Percentiles rank a stretch among this genome's conserved stretches.
phyloP scores from a whole-genome alignment of 2,113 vertebrate species.

The Oreotrochilus melanogaster region DNA sequence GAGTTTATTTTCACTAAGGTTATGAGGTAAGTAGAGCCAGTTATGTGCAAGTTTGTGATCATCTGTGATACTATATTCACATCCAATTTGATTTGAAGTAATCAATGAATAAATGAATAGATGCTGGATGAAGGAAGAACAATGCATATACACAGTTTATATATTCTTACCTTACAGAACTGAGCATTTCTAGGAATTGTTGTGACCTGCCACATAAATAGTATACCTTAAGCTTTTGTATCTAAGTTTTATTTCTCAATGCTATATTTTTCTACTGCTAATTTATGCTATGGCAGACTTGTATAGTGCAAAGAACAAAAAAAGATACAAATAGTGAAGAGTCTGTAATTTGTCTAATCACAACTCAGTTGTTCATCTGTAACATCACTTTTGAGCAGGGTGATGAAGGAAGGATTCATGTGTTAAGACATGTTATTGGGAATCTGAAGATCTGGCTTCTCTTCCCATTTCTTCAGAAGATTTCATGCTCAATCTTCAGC shows the following conservation, averaged over 20 bases:
- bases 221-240: neutral
- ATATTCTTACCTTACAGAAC: neutral
- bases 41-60: neutral
- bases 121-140: neutral
- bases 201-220: neutral
- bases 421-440: conserved; percentile 17
- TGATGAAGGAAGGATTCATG: conserved; percentile 33
- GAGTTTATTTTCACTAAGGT: neutral
- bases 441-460: conserved; percentile 45
- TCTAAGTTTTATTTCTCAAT: neutral
- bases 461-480: conserved; percentile 15
- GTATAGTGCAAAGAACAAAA: conserved; percentile 17
- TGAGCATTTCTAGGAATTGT: neutral
- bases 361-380: conserved; percentile 43
- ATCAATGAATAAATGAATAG: neutral
- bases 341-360: conserved; percentile 34
- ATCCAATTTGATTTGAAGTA: neutral
- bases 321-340: neutral
- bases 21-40: neutral
- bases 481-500: neutral
- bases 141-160: neutral
- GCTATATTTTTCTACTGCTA: conserved; percentile 7
- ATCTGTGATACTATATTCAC: neutral
- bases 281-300: conserved; percentile 18
- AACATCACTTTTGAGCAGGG: conserved; percentile 22